These are phyloP conservation scores for Characodon lateralis DNA, from an alignment of 2,797 vertebrate species.

Conservation along the genomic window DNA sequence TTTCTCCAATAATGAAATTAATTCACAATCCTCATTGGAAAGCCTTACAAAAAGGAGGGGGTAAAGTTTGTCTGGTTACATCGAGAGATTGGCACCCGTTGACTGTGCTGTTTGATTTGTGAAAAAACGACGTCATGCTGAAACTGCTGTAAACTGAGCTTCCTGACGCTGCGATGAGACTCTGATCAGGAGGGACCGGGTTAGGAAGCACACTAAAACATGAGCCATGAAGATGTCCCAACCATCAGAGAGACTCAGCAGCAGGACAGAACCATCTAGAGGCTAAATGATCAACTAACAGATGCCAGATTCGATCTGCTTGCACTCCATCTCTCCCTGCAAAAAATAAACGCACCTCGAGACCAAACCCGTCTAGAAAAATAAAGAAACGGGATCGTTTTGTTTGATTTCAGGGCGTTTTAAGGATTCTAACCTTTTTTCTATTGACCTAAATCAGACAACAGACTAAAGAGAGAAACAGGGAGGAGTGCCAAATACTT, in stretches of 20 bases:
- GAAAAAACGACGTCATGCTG: slow-evolving; percentile 38
- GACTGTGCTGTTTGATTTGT: slow-evolving; percentile 29
- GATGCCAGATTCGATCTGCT: slow-evolving; percentile 18
- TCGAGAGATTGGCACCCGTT: slow-evolving; percentile 40
- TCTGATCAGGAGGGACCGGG: slow-evolving; percentile 30
- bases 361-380: slow-evolving; percentile 26
- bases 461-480: slow-evolving; percentile 17
- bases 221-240: slow-evolving; percentile 57
- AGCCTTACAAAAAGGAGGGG: neutral
- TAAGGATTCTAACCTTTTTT: slow-evolving; percentile 15
- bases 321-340: neutral
- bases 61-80: neutral
- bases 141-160: slow-evolving; percentile 8
- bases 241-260: slow-evolving; percentile 27
- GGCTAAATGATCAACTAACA: slow-evolving; percentile 1
- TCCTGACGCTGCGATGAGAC: neutral
- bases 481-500: neutral
- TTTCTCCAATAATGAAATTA: neutral
- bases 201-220: slow-evolving; percentile 75
- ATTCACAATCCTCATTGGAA: neutral
- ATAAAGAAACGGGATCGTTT: neutral
- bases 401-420: slow-evolving; percentile 12
- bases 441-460: slow-evolving; percentile 63
- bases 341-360: neutral
- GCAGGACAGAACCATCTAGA: slow-evolving; percentile 2